Evolutionary conservation across 1,140 invertebrate species (phyloP), one percentile per base, ranked within the genome.

Genomic region (Apis laboriosa): DNA sequence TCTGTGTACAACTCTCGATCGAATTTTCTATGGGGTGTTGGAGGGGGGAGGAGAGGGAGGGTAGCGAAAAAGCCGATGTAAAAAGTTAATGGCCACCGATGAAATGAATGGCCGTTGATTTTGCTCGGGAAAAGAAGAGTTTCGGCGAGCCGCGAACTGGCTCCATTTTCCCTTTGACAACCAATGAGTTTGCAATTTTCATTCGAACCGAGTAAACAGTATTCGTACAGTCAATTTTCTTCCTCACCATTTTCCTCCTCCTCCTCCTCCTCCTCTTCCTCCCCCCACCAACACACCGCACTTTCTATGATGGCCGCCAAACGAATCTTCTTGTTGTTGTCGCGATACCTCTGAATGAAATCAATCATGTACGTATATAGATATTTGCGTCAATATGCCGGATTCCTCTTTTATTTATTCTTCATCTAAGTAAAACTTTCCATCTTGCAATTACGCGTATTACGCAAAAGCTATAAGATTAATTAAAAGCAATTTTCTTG

Each of bases 1-100:
- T 15, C 9, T 9, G n/a, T 8, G 9, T 55, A 7, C 8, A 49
- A 13, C 7, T 43, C 34, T 17, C 43, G 15, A 53, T 70, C 34
- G 13, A 67, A 60, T n/a, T 73, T 73, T 73, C 68, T 34, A 24
- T 63, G n/a, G 51, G 24, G 60, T 51, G 1, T n/a, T 53, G 13
- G n/a, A 0, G 4, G 19, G 2, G 7, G 19, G 7, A 2, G 21
- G 11, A 7, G 21, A 9, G 19, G 12, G 21, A 8, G 5, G 12
- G 0, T 3, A 4, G 21, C 0, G 9, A 1, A 5, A 9, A 12
- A 2, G 12, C 1, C 0, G 21, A 21, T 13, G 70, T 13, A 56
- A 72, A 34, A 72, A 72, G 53, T 56, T 72, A 72, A 72, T 72
- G 70, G n/a, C 70, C 24, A 28, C 5, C 24, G 15, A 56, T 28